Evolutionary conservation across 2,113 vertebrate genomes (phyloP).

Genomic region (Brienomyrus brachyistius): DNA sequence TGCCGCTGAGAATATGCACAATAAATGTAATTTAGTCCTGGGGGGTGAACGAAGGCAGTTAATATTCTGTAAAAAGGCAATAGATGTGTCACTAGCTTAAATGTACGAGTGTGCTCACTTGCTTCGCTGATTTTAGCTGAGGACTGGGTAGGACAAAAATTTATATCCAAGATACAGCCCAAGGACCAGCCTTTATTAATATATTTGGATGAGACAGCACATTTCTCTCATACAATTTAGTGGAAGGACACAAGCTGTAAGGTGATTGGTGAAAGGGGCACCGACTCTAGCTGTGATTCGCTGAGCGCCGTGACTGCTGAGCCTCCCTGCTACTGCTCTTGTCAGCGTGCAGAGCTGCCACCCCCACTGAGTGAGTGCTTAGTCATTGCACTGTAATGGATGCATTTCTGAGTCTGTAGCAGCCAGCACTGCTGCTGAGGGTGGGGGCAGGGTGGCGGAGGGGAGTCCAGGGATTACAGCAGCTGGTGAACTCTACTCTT

Average conservation of each 20-base stretch:
- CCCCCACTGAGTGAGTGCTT: not conserved
- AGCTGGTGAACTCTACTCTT: constrained; percentile 12
- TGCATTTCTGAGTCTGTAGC: not conserved
- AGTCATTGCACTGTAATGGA: constrained; percentile 10
- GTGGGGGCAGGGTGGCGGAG: not conserved
- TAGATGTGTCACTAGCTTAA: not conserved
- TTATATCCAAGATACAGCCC: not conserved
- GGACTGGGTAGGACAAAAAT: not conserved
- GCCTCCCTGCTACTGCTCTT: not conserved
- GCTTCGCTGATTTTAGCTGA: not conserved
- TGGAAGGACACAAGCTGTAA: not conserved
- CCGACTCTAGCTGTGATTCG: not conserved
- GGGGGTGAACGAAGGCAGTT: not conserved
- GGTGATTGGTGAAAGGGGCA: not conserved
- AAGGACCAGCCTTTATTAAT: not conserved
- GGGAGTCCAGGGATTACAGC: constrained; percentile 2
- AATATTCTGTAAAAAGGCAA: not conserved
- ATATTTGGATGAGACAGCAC: not conserved
- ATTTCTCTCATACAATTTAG: not conserved
- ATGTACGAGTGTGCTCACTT: not conserved
- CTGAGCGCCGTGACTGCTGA: not conserved
- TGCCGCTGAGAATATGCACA: not conserved
- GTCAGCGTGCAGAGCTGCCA: not conserved
- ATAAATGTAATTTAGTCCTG: not conserved
- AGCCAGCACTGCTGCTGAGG: not conserved